Conservation (phyloP, 2,797 vertebrate species). For the Ispidina picta region DNA sequence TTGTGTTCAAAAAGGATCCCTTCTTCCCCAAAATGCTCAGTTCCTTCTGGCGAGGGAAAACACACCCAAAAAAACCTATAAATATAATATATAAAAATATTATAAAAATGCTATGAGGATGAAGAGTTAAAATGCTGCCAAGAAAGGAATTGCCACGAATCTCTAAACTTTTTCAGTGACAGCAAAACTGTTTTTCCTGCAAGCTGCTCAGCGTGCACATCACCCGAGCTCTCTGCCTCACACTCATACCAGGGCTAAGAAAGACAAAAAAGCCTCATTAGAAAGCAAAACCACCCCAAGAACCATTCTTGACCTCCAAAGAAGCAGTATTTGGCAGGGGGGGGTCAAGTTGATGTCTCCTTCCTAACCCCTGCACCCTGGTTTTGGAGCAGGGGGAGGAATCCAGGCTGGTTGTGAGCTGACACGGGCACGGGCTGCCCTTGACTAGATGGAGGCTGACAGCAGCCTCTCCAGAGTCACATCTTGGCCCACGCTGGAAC, state of each 20-base stretch:
- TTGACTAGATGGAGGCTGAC: not conserved
- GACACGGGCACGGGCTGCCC: not conserved
- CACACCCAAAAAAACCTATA: too few species aligned
- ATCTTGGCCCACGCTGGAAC: not conserved
- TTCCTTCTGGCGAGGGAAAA: not conserved
- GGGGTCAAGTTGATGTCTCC: not conserved
- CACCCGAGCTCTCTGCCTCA: accelerated
- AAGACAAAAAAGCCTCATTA: not conserved
- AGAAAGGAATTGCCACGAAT: not conserved
- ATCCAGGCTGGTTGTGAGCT: accelerated
- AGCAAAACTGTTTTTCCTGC: not conserved
- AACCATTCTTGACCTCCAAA: not conserved
- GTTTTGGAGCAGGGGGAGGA: not conserved
- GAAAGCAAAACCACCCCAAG: accelerated
- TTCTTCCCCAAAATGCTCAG: accelerated
- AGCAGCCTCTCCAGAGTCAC: not conserved
- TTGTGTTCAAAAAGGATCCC: not conserved
- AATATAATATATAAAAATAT: not conserved
- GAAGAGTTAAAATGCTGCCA: not conserved
- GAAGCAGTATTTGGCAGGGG: too few species aligned
- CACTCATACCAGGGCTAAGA: not conserved
- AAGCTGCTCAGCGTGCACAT: accelerated
- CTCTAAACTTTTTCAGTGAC: not conserved
- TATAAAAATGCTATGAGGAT: not conserved
- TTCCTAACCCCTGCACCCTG: not conserved